Evolutionary conservation across 1,140 invertebrate species (phyloP).

Genomic region (Leptonema lineaticorne): DNA sequence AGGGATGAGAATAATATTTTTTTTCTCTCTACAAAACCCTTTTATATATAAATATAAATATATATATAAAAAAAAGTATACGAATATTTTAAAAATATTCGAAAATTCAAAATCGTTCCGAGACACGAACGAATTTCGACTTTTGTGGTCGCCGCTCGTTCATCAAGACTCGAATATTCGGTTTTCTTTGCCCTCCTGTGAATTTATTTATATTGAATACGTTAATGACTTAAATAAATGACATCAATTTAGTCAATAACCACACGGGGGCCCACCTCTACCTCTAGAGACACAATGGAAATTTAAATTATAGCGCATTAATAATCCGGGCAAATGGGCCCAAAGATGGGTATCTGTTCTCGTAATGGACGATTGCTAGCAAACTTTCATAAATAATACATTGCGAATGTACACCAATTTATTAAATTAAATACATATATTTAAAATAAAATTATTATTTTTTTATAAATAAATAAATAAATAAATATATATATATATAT

Average conservation of each 20-base stretch:
- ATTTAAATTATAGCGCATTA: conserved; percentile 29
- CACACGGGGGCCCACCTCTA: conserved; percentile 5
- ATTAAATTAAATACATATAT: neutral
- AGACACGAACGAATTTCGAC: too few relatives aligned
- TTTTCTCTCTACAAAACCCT: too few relatives aligned
- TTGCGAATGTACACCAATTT: neutral
- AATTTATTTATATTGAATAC: conserved; percentile 32
- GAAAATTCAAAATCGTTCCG: too few relatives aligned
- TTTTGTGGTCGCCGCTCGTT: too few relatives aligned
- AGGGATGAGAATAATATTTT: too few relatives aligned
- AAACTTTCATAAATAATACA: conserved; percentile 28
- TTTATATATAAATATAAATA: too few relatives aligned
- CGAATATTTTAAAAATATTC: too few relatives aligned
- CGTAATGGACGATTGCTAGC: conserved; percentile 25
- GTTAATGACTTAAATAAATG: conserved; percentile 30
- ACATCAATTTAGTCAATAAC: conserved; percentile 30
- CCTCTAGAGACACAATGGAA: conserved; percentile 29
- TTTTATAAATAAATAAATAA: neutral
- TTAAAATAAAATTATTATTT: neutral
- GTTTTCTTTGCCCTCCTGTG: too few relatives aligned
- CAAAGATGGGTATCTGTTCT: conserved; percentile 28
- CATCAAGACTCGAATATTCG: too few relatives aligned
- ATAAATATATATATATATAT: neutral
- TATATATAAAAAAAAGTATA: too few relatives aligned
- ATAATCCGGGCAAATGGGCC: conserved; percentile 26